Percentiles rank a stretch among this genome's conserved stretches.
Conservation (phyloP, 2,113 vertebrate genomes). For the Eubucco bourcierii region DNA sequence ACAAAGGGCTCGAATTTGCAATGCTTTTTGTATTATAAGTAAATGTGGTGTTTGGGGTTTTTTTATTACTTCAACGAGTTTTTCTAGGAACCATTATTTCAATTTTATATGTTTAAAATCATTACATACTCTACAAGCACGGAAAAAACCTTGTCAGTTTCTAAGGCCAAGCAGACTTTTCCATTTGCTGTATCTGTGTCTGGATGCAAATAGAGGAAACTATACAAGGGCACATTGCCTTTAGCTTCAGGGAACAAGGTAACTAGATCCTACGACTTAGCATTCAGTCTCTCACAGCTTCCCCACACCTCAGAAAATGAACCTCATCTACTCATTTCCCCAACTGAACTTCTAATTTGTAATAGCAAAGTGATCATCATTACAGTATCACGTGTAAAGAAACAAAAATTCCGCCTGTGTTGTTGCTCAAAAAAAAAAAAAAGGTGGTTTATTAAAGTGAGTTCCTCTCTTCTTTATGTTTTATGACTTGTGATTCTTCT, state of each 20-base stretch:
- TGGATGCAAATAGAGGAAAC: background rate
- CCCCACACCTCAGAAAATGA: background rate
- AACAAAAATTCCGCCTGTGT: background rate
- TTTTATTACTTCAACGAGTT: background rate
- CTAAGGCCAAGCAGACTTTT: background rate
- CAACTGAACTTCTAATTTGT: background rate
- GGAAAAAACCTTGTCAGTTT: background rate
- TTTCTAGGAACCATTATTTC: background rate
- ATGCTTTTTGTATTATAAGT: background rate
- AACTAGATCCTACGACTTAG: background rate
- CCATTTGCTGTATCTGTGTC: background rate
- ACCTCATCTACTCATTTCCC: background rate
- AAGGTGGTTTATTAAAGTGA: background rate
- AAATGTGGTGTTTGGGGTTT: background rate
- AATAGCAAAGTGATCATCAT: background rate
- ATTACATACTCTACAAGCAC: background rate
- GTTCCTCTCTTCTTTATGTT: background rate
- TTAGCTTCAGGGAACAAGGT: background rate
- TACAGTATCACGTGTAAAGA: background rate
- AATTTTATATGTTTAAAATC: background rate
- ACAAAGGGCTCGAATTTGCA: background rate
- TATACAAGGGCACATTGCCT: background rate
- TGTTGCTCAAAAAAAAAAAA: background rate
- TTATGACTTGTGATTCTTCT: constrained; percentile 21
- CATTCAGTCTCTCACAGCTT: background rate